Evolutionary conservation across 2,888 invertebrate species (phyloP).

Genomic region (Marasmarcha lunaedactyla): DNA sequence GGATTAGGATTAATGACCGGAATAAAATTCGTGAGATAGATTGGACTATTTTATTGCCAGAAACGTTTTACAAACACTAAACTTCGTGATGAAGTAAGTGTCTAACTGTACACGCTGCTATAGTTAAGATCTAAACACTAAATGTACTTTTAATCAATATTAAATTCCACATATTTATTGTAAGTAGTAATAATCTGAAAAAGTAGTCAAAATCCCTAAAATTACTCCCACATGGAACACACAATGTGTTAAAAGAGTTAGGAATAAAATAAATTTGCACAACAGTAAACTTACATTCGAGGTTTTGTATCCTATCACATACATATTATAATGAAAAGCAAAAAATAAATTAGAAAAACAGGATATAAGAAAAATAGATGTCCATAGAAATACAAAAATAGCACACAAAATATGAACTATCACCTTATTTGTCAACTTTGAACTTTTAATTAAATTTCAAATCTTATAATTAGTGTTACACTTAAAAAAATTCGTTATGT

Average conservation of each 20-base stretch:
- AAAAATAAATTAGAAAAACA: conserved; percentile 61
- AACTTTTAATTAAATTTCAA: conserved; percentile 57
- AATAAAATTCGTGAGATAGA: no score
- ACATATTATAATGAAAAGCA: conserved; percentile 31
- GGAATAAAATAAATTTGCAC: conserved; percentile 46
- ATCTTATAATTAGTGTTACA: conserved; percentile 35
- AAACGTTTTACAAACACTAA: conserved; percentile 65
- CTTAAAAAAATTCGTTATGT: neutral
- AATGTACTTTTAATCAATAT: conserved; percentile 50
- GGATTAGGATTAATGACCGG: conserved; percentile 4
- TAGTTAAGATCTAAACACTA: conserved; percentile 42
- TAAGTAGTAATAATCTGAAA: conserved; percentile 32
- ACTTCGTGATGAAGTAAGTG: conserved; percentile 39
- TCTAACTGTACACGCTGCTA: conserved; percentile 59
- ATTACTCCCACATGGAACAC: conserved; percentile 40
- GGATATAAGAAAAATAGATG: conserved; percentile 48
- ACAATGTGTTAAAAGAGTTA: conserved; percentile 33
- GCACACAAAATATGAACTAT: conserved; percentile 59
- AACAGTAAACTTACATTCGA: conserved; percentile 54
- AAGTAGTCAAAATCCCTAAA: conserved; percentile 49
- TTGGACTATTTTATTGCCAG: conserved; percentile 70
- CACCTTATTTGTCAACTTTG: conserved; percentile 59
- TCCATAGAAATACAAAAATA: conserved; percentile 57
- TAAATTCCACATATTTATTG: conserved; percentile 30
- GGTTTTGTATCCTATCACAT: conserved; percentile 59